phyloP scores from a whole-genome alignment of 2,113 vertebrate species.

The Pygathrix nemaeus region DNA sequence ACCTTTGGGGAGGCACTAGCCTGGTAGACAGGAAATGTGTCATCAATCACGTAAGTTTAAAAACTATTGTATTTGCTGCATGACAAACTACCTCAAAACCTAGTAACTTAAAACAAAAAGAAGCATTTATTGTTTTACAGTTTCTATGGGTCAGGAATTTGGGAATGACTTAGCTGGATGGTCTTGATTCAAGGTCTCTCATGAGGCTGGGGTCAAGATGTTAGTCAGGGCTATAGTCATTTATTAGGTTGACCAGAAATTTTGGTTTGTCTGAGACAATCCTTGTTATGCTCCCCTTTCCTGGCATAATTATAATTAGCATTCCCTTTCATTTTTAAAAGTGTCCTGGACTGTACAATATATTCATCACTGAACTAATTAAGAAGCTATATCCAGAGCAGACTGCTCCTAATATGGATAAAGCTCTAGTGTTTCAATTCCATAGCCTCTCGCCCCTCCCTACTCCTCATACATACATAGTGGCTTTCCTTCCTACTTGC shows the following conservation, averaged over 20 bases:
- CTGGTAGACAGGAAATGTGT: background rate
- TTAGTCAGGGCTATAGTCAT: background rate
- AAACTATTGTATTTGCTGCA: background rate
- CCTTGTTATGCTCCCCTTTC: background rate
- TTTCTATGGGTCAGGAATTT: background rate
- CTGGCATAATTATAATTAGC: background rate
- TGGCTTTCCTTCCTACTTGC: background rate
- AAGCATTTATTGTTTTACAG: background rate
- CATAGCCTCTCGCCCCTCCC: background rate
- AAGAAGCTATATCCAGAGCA: constrained; percentile 27
- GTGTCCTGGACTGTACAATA: constrained; percentile 14
- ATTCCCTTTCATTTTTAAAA: constrained; percentile 48
- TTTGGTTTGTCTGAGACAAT: background rate
- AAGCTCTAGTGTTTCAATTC: background rate
- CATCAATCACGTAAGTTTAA: background rate
- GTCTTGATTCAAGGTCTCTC: background rate
- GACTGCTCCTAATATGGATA: background rate
- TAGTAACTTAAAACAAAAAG: constrained; percentile 21
- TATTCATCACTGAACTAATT: constrained; percentile 18
- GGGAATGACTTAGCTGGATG: background rate
- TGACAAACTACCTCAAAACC: constrained; percentile 17
- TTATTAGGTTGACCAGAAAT: constrained; percentile 13
- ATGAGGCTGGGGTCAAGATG: background rate
- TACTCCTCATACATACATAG: background rate
- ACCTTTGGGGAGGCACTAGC: background rate